Evolutionary conservation across 37 sponge, comb jelly and placozoan genomes (phyloP), one percentile per base, ranked within the genome.

Genomic region (Eunapius fragilis): DNA sequence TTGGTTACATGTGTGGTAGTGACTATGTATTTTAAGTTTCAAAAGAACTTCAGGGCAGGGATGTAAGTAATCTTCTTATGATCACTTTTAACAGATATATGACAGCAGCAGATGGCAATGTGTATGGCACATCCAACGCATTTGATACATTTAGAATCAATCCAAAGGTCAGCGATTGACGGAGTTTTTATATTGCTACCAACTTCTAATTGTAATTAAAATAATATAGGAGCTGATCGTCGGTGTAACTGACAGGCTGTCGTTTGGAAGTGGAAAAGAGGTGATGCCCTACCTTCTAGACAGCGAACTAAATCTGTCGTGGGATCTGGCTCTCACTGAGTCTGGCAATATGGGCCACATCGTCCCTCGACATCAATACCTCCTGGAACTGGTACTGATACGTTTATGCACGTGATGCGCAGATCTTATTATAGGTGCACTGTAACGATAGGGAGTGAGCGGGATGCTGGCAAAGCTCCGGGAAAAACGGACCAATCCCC

Each of bases 261-360:
- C 87, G 12, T 50, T 87, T 87, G 87, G 81, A 50, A 87, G 87
- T 80, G 87, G 87, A 11, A 87, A 87, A 69, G 87, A 87, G 45
- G 87, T 87, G 67, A 87, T 87, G 87, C 87, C 87, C 0, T 87
- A 87, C 41, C 67, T 87, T 3, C 32, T 49, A 68, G 87, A 87
- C 28, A 69, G 27, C 9, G 87, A 87, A 41, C 27, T 31, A 37
- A 33, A 0, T 2, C 75, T 87, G 11, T 80, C 87, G 7, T 74
- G 41, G 67, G 70, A 37, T 68, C 70, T 87, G 13, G 81, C 75
- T 23, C 81, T 87, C 2, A 73, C 87, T 38, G 87, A 87, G 75
- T 74, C 30, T 58, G 87, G 87, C 12, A 87, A 87, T 81, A 87
- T 87, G 87, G 87, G 87, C 9, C 87, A 87, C 69, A 87, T 87